Evolutionary conservation across 1,140 invertebrate genomes (phyloP).

Genomic region (Drosophila pachea): DNA sequence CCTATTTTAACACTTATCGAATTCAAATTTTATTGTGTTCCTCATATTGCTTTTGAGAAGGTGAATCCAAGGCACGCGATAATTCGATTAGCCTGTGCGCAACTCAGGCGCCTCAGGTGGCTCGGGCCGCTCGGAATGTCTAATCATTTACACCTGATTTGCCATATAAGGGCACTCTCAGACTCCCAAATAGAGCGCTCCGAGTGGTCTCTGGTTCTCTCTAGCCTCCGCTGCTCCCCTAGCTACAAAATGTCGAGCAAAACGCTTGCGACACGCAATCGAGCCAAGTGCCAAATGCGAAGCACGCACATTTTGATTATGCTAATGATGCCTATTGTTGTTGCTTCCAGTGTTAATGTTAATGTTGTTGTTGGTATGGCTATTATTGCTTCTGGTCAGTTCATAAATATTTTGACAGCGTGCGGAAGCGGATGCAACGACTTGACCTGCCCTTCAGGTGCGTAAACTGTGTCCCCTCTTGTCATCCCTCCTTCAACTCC

Average conservation of each 20-base stretch:
- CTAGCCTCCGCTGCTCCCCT: background rate
- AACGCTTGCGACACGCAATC: constrained; percentile 54
- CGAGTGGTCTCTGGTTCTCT: too few species aligned
- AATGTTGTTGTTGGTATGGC: background rate
- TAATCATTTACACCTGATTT: constrained; percentile 72
- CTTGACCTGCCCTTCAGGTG: constrained; percentile 21
- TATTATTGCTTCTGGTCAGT: constrained; percentile 3
- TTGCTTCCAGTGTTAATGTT: constrained; percentile 2
- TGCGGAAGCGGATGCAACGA: constrained; percentile 38
- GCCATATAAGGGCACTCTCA: constrained; percentile 10
- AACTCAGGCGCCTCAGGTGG: constrained; percentile 24
- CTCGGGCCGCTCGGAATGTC: too few species aligned
- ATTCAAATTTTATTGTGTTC: too few species aligned
- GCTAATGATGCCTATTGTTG: constrained; percentile 56
- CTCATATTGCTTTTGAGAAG: constrained; percentile 32
- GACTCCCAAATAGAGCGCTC: too few species aligned
- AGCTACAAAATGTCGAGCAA: constrained; percentile 53
- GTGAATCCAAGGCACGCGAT: constrained; percentile 17
- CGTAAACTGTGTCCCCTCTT: constrained; percentile 30
- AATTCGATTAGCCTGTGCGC: constrained; percentile 28
- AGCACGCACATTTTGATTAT: constrained; percentile 73
- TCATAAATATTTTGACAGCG: constrained; percentile 55
- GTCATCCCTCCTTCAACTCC: constrained; percentile 44
- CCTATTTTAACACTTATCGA: too few species aligned
- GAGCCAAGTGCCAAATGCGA: constrained; percentile 36